Evolutionary conservation across 2,888 invertebrate species (phyloP).

Genomic region (Diarsia mendica): DNA sequence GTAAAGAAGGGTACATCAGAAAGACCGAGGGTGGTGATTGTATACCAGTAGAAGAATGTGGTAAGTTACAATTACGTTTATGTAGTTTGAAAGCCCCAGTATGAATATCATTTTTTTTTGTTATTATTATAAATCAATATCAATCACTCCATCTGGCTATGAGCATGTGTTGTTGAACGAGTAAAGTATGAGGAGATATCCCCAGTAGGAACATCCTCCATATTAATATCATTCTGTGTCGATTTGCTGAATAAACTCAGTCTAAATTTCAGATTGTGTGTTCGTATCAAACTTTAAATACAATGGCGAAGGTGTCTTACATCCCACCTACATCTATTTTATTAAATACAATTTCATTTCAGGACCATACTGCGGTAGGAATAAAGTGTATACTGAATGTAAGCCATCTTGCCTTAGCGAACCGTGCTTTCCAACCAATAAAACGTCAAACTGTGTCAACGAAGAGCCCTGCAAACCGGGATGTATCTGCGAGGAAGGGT

Average conservation of each 20-base stretch:
- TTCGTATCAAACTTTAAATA: too few relatives aligned
- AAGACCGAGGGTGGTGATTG: conserved; percentile 16
- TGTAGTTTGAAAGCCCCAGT: too few relatives aligned
- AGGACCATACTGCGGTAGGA: conserved; percentile 6
- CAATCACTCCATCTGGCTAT: too few relatives aligned
- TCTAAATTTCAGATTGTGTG: too few relatives aligned
- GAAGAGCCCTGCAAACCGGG: conserved; percentile 18
- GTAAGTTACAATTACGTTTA: not conserved
- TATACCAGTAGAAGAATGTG: conserved; percentile 26
- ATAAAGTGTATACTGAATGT: conserved; percentile 29
- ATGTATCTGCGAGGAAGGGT: conserved; percentile 32
- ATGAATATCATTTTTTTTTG: too few relatives aligned
- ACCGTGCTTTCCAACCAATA: conserved; percentile 20
- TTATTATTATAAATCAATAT: too few relatives aligned
- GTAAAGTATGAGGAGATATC: too few relatives aligned
- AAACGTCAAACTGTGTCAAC: conserved; percentile 1
- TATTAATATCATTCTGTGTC: too few relatives aligned
- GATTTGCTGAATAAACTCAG: too few relatives aligned
- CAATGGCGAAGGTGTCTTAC: not conserved
- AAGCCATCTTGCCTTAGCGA: conserved; percentile 28
- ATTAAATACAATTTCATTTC: not conserved
- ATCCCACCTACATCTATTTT: not conserved
- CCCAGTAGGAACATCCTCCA: too few relatives aligned
- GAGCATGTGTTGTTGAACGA: too few relatives aligned
- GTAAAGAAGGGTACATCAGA: conserved; percentile 25